Evolutionary conservation across 2,797 vertebrate genomes (phyloP).

Genomic region (Sylvia borin): DNA sequence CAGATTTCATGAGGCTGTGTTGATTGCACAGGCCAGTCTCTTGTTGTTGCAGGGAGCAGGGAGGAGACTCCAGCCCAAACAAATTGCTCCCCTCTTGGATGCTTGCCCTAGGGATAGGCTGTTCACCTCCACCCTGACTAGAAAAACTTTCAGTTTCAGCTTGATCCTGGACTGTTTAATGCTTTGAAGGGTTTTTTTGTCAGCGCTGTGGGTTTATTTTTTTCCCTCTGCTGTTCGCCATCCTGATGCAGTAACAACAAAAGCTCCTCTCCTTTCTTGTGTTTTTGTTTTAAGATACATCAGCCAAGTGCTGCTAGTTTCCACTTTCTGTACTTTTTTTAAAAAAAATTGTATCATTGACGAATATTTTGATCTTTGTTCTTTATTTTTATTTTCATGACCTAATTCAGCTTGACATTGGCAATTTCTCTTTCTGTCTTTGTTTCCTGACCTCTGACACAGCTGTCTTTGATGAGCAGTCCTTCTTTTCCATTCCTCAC

Average conservation of each 20-base stretch:
- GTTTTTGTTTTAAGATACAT: neutral
- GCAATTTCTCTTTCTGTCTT: conserved; percentile 22
- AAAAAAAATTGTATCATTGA: neutral
- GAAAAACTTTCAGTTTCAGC: neutral
- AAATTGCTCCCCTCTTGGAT: neutral
- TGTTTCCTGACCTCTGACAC: conserved; percentile 20
- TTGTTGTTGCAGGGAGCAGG: accelerated
- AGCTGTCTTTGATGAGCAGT: neutral
- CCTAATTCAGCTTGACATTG: conserved; percentile 17
- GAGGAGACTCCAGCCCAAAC: neutral
- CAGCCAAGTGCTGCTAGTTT: neutral
- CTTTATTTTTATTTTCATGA: conserved; percentile 30
- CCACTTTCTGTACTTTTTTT: neutral
- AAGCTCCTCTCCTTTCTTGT: neutral
- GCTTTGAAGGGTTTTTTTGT: neutral
- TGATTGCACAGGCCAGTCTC: neutral
- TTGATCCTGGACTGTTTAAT: neutral
- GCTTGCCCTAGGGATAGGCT: neutral
- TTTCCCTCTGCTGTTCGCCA: neutral
- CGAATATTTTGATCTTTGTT: neutral
- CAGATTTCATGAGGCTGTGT: neutral
- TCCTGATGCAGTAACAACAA: neutral
- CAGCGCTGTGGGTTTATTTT: neutral
- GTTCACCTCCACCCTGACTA: neutral
- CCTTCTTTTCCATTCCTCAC: neutral